Base-by-base conservation (phyloP, 2,888 invertebrate genomes). In the Argyresthia goedartella region DNA sequence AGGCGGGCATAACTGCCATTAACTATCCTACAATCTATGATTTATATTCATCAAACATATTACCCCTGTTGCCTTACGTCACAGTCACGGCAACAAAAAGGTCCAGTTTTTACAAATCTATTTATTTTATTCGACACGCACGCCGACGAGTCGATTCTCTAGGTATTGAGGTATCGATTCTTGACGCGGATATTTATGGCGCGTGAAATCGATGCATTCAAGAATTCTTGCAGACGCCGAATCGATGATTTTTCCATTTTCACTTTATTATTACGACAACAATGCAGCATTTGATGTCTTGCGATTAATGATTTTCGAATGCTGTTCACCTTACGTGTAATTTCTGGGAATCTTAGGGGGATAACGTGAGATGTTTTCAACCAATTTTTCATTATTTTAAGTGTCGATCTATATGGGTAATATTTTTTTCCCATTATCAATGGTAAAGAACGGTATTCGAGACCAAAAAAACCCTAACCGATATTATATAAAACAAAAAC, bases 201-300 rank as follows among this genome's bases (percentile, higher is more conserved):
- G 75, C 86, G 81, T 86, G 81, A 85, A 85, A 86, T 86, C 76
- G 81, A 66, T 68, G 70, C 67, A 75, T 80, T 81, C 75, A 80
- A 67, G 61, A 65, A 71, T 69, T 67, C 70, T 62, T 67, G 64
- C 65, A 69, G 64, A 14, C 34, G 48, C 72, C 66, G 67, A 66
- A 62, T 65, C 66, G 64, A 64, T 63, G 72, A 69, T 72, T 86
- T 82, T 85, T 78, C 81, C 81, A 82, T 82, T 84, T 85, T 16
- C n/a, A 7, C 16, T 46, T 14, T 36, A 62, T 62, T 65, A n/a
- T n/a, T 25, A 6, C 25, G 68, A 81, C 76, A 76, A 80, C 78
- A 73, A 79, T 75, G 70, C 61, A 55, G 64, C 64, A n/a, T 76
- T 73, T 69, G 71, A 76, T 65, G 59, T 65, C 6, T 59, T 61